phyloP scores from a whole-genome alignment of 2,113 vertebrate species.

The Halichoerus grypus region DNA sequence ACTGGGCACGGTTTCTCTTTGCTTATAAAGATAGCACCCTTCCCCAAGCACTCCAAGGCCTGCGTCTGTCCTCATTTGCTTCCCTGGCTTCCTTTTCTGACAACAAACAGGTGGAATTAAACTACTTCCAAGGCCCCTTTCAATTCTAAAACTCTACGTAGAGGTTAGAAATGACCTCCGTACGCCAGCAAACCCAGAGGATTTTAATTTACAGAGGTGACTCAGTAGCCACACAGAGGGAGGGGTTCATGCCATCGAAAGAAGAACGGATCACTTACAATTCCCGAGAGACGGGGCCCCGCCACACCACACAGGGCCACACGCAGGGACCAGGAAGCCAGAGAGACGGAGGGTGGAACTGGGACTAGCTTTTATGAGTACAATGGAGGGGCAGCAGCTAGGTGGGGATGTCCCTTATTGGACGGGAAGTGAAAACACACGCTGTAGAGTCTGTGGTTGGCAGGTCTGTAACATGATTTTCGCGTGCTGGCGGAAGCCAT shows the following conservation, averaged over 20 bases:
- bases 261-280: too few relatives aligned
- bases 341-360: too few relatives aligned
- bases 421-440: neutral
- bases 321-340: rapidly evolving
- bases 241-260: neutral
- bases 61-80: too few relatives aligned
- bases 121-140: neutral
- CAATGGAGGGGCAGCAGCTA: rapidly evolving
- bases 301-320: rapidly evolving
- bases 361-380: neutral
- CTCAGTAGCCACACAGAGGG: neutral
- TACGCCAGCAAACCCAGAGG: rapidly evolving
- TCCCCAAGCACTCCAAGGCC: too few relatives aligned
- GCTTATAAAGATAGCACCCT: rapidly evolving
- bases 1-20: rapidly evolving
- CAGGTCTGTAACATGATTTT: too few relatives aligned
- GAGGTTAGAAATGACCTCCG: neutral
- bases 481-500: rapidly evolving
- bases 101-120: neutral
- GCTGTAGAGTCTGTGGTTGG: neutral
- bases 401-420: rapidly evolving
- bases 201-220: neutral
- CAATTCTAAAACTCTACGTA: rapidly evolving
- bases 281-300: rapidly evolving
- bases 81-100: neutral